These are phyloP conservation scores for Coendou prehensilis DNA, from an alignment of 2,797 vertebrate genomes.

Conservation along the genomic window DNA sequence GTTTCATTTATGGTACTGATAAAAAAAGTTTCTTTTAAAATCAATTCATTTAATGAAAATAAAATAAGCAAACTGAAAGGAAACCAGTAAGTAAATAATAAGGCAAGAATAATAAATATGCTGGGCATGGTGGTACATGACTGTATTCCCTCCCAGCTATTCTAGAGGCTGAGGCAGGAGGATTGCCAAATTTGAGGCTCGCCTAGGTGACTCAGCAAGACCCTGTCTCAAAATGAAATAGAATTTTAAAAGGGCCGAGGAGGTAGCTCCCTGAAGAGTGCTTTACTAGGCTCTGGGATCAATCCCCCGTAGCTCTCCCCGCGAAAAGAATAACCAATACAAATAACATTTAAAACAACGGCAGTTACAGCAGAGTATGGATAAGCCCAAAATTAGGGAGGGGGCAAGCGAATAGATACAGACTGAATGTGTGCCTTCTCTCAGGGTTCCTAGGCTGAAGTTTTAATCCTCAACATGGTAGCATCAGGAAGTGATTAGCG, in stretches of 20 bases:
- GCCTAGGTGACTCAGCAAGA: background rate
- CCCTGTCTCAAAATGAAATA: background rate
- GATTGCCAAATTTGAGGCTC: background rate
- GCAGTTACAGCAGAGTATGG: background rate
- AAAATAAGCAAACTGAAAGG: background rate
- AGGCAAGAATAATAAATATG: background rate
- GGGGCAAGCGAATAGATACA: background rate
- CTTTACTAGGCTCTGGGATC: background rate
- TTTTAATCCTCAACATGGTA: too few relatives aligned
- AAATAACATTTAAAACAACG: background rate
- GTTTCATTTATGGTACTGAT: background rate
- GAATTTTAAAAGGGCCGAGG: background rate
- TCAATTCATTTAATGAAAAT: background rate
- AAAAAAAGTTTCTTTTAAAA: background rate
- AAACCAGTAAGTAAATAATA: background rate
- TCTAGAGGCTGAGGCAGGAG: background rate
- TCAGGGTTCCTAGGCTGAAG: background rate
- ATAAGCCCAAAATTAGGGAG: background rate
- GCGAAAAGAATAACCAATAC: background rate
- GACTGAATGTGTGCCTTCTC: fast-evolving
- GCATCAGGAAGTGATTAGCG: background rate
- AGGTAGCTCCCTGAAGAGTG: background rate
- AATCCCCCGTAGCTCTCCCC: background rate
- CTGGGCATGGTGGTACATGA: background rate
- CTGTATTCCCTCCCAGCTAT: background rate